Evolutionary conservation across 2,888 invertebrate genomes (phyloP).

Genomic region (Alcis repandata): DNA sequence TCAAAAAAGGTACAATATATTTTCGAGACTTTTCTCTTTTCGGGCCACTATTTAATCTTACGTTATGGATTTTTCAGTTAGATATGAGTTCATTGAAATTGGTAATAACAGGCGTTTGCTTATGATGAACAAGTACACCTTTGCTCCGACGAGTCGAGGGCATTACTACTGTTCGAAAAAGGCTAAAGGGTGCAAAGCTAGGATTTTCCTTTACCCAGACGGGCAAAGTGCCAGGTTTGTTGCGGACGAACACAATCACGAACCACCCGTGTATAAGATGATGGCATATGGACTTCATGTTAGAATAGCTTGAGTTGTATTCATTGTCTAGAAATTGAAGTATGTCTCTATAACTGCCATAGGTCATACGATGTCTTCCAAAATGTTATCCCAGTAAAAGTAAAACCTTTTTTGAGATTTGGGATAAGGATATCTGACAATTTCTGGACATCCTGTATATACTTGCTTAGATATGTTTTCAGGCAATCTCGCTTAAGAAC

Average conservation of each 20-base stretch:
- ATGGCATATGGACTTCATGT: slow-evolving; percentile 51
- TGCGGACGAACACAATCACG: slow-evolving; percentile 57
- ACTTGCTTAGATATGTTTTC: no score
- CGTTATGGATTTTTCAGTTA: slow-evolving; percentile 39
- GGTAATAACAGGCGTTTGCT: slow-evolving; percentile 55
- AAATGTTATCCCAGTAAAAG: no score
- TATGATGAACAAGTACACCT: slow-evolving; percentile 66
- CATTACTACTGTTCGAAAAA: slow-evolving; percentile 71
- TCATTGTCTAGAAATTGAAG: no score
- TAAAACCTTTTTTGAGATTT: no score
- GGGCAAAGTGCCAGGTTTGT: slow-evolving; percentile 49
- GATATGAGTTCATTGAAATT: slow-evolving; percentile 58
- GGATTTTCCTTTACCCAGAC: slow-evolving; percentile 54
- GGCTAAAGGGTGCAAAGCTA: slow-evolving; percentile 65
- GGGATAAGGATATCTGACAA: no score
- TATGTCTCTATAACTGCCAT: no score
- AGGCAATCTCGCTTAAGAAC: no score
- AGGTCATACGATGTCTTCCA: no score
- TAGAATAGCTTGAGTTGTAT: slow-evolving; percentile 48
- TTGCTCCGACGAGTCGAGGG: slow-evolving; percentile 55
- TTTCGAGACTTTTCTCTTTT: no score
- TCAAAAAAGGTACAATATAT: no score
- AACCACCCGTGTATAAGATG: slow-evolving; percentile 55
- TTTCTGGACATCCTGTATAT: no score
- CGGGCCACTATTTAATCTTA: background rate